phyloP scores from a whole-genome alignment of 2,888 invertebrate species.

The Ramazzottius varieornatus region DNA sequence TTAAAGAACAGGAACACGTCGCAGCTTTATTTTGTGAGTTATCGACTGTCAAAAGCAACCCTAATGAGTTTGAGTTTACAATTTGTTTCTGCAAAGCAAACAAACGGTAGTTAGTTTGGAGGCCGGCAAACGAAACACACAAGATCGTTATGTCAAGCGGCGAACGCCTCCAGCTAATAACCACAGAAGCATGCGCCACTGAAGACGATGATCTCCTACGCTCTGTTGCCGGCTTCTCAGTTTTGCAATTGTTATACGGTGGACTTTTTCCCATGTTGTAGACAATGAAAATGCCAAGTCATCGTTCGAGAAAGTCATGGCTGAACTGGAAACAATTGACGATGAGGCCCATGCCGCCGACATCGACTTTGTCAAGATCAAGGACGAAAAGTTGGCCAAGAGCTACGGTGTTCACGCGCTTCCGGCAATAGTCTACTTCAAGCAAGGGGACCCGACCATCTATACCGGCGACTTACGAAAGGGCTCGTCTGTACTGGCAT shows the following conservation, averaged over 20 bases:
- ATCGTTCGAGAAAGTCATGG: slow-evolving; percentile 62
- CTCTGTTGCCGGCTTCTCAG: too few species aligned
- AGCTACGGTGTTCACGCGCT: slow-evolving; percentile 64
- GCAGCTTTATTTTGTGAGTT: slow-evolving; percentile 72
- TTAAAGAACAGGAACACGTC: slow-evolving; percentile 59
- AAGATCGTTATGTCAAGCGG: too few species aligned
- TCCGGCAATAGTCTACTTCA: slow-evolving; percentile 67
- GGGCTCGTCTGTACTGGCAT: slow-evolving; percentile 38
- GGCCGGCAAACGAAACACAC: too few species aligned
- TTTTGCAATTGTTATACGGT: too few species aligned
- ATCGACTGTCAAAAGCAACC: not conserved
- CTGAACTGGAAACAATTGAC: slow-evolving; percentile 70
- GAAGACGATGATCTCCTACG: too few species aligned
- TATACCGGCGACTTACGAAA: slow-evolving; percentile 39
- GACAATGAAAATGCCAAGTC: slow-evolving; percentile 79
- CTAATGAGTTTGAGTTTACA: too few species aligned
- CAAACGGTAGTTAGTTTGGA: too few species aligned
- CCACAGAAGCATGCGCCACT: too few species aligned
- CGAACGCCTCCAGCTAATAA: not conserved
- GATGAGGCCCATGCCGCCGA: slow-evolving; percentile 66
- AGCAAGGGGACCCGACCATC: slow-evolving; percentile 34
- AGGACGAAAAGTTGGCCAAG: slow-evolving; percentile 59
- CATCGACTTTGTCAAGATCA: slow-evolving; percentile 71
- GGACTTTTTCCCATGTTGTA: slow-evolving; percentile 24
- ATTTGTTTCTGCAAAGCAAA: too few species aligned